Percentiles rank a stretch among this genome's conserved stretches.
phyloP scores from a whole-genome alignment of 2,113 vertebrate genomes.

The Phainopepla nitens region DNA sequence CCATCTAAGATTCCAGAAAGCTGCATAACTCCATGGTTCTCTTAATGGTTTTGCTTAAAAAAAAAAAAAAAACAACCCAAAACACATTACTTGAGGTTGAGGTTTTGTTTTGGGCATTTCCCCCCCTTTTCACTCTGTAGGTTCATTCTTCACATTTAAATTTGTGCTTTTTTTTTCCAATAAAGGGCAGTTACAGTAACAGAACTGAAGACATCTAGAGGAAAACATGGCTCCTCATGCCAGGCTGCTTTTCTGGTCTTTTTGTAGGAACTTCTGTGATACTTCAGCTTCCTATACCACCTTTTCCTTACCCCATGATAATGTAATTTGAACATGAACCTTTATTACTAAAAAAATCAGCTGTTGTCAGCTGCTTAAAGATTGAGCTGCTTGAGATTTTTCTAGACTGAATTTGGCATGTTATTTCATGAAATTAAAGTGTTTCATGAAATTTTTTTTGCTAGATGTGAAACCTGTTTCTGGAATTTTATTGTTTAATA shows the following conservation, averaged over 20 bases:
- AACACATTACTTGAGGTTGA: not conserved
- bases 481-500: not conserved
- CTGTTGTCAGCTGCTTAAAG: not conserved
- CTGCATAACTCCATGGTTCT: not conserved
- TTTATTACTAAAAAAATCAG: not conserved
- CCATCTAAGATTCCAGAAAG: not conserved
- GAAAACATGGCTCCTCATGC: not conserved
- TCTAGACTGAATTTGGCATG: not conserved
- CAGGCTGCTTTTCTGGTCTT: not conserved
- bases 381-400: not conserved
- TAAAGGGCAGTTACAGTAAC: not conserved
- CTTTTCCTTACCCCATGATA: not conserved
- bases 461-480: not conserved
- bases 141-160: not conserved
- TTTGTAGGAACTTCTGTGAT: not conserved
- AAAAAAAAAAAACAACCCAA: not conserved
- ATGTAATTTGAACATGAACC: not conserved
- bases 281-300: not conserved
- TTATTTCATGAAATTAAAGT: not conserved
- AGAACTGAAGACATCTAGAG: not conserved
- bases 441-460: too few species aligned
- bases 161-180: not conserved
- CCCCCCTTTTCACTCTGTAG: not conserved
- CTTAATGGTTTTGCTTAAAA: not conserved
- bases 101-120: not conserved